A percentile compares a stretch with the other conserved stretches of the same genome.
Evolutionary conservation across 2,113 vertebrate species (phyloP).

Genomic region (Nerophis ophidion): DNA sequence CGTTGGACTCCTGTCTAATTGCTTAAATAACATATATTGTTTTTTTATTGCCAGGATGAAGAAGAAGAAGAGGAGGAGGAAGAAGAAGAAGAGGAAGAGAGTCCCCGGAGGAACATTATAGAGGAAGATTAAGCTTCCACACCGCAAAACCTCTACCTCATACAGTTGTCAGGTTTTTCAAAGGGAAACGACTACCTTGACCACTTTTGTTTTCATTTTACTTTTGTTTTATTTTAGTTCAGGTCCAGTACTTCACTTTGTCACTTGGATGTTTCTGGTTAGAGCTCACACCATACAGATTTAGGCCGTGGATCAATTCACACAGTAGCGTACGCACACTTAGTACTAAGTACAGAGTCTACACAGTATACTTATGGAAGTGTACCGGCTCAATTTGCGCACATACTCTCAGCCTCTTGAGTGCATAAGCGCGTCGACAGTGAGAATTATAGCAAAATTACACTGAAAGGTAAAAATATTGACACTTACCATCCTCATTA

Average conservation of each 20-base stretch:
- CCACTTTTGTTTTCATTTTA: constrained; percentile 75
- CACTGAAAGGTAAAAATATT: too few species aligned
- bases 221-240: constrained; percentile 60
- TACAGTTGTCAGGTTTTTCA: constrained; percentile 88
- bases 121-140: constrained; percentile 83
- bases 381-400: too few species aligned
- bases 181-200: constrained; percentile 92
- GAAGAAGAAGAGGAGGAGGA: constrained; percentile 85
- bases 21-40: constrained; percentile 21
- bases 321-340: too few species aligned
- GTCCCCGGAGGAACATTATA: constrained; percentile 86
- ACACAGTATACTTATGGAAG: too few species aligned
- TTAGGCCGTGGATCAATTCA: too few species aligned
- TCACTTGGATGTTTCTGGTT: constrained; percentile 4
- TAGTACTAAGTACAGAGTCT: too few species aligned
- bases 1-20: neutral
- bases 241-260: constrained; percentile 41
- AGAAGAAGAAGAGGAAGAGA: constrained; percentile 81
- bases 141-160: constrained; percentile 88
- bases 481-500: too few species aligned
- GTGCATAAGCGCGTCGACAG: too few species aligned
- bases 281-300: neutral
- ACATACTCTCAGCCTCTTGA: too few species aligned
- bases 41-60: constrained; percentile 65
- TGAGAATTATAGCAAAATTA: too few species aligned